Base-by-base conservation (phyloP, 2,113 vertebrate genomes). In the Rattus norvegicus region DNA sequence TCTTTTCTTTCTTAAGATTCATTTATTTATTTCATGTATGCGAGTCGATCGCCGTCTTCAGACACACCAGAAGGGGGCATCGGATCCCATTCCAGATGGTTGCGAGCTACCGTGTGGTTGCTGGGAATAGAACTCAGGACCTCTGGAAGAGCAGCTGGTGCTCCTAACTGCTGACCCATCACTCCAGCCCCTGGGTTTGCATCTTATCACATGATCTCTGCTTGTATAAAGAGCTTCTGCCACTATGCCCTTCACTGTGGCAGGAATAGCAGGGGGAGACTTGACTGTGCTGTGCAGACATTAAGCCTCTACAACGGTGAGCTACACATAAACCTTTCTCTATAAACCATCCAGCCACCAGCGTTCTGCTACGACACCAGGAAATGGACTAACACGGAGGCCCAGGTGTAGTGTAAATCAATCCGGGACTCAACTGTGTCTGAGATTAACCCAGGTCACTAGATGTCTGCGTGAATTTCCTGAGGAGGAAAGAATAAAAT, bases 251-350 rank as follows among this genome's bases (percentile, higher is more conserved):
- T 36, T 14, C 19, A 12, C 19, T 10, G 0, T 26, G 28, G 12
- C 9, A 28, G 43, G 52, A 3, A 5, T 7, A 52, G 67, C 17
- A 7, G n/a, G 4, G 14, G 39, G 14, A 13, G 24, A 22, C 6
- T 13, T 81, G 0, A 0, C 16, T 1, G 0, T 16, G 39, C 17
- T 67, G 3, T 76, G 13, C 13, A 69, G 54, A 39, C 56, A 33
- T 11, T 36, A 19, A 39, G 33, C 33, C 4, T 33, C 69, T 39
- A 11, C 16, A 24, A 52, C 4, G 10, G 2, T 30, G n/a, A 69
- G 72, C 49, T 10, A 28, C 30, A 28, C 16, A 2, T n/a, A 56
- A 67, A 16, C 7, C 17, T 85, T 76, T 90, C 81, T 56, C 79
- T 85, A 12, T 54, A 43, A 56, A 7, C 11, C 28, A 36, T 10